A percentile compares a stretch with the other conserved stretches of the same genome.
Conservation (phyloP, 2,113 vertebrate species). For the Crotalus horridus region DNA sequence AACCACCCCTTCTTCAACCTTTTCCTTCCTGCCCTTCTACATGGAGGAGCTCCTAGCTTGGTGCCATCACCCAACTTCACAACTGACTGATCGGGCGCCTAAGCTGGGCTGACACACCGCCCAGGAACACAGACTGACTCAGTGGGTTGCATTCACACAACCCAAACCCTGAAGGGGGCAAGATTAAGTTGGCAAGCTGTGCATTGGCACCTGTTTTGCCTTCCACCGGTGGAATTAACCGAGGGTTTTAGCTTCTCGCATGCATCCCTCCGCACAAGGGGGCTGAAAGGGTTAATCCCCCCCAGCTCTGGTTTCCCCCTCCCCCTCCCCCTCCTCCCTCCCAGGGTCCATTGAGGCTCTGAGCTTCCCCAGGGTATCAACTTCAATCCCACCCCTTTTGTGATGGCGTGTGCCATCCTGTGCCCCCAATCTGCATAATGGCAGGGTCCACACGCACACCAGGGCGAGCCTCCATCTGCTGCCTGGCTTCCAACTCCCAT, state of each 20-base stretch:
- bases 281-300: constrained; percentile 13
- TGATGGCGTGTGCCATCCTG: constrained; percentile 21
- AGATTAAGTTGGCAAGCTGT: neutral
- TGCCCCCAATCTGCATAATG: constrained; percentile 31
- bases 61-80: neutral
- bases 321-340: rapidly evolving
- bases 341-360: neutral
- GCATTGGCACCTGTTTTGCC: neutral
- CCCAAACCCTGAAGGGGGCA: neutral
- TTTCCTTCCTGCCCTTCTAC: neutral
- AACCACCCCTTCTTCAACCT: too few relatives aligned
- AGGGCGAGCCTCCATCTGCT: constrained; percentile 21
- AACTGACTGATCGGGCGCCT: neutral
- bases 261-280: neutral
- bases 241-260: neutral
- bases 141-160: neutral
- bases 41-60: neutral
- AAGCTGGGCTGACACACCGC: neutral
- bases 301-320: neutral
- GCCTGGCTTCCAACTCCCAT: neutral
- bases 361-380: constrained; percentile 10
- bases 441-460: constrained; percentile 14
- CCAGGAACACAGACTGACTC: neutral
- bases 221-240: neutral
- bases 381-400: constrained; percentile 3